phyloP scores from a whole-genome alignment of 2,888 invertebrate species.

The Drosophila helvetica region DNA sequence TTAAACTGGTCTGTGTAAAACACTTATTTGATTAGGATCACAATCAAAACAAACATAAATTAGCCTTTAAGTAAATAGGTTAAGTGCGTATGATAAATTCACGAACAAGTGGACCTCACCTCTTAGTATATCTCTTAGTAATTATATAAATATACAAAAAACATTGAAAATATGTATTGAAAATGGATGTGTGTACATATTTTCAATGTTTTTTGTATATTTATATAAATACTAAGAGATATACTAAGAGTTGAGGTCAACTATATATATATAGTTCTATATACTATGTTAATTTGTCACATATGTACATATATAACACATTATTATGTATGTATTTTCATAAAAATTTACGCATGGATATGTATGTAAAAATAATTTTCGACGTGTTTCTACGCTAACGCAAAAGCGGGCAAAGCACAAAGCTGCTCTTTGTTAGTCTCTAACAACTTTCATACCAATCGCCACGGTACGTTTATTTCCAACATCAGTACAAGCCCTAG shows the following conservation, averaged over 20 bases:
- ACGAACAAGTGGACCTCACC: neutral
- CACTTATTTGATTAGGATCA: too few relatives aligned
- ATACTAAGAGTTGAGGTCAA: too few relatives aligned
- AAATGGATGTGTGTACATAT: constrained; percentile 4
- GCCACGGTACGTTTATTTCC: constrained; percentile 1
- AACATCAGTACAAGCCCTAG: constrained; percentile 8
- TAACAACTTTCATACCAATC: constrained; percentile 20
- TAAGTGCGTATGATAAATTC: neutral
- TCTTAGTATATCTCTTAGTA: neutral
- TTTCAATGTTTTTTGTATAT: too few relatives aligned
- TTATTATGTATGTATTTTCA: neutral
- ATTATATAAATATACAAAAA: too few relatives aligned
- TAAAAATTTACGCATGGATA: neutral
- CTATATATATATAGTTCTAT: too few relatives aligned
- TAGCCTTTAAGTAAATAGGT: too few relatives aligned
- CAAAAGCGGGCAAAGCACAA: constrained; percentile 41
- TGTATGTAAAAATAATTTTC: neutral
- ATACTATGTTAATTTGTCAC: neutral
- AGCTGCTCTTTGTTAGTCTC: constrained; percentile 42
- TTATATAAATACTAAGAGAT: too few relatives aligned
- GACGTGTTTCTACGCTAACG: neutral
- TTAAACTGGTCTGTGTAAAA: too few relatives aligned
- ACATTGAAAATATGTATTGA: too few relatives aligned
- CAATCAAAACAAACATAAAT: too few relatives aligned
- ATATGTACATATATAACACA: neutral